phyloP scores from a whole-genome alignment of 2,797 vertebrate species.

The Lindbergichthys nudifrons region DNA sequence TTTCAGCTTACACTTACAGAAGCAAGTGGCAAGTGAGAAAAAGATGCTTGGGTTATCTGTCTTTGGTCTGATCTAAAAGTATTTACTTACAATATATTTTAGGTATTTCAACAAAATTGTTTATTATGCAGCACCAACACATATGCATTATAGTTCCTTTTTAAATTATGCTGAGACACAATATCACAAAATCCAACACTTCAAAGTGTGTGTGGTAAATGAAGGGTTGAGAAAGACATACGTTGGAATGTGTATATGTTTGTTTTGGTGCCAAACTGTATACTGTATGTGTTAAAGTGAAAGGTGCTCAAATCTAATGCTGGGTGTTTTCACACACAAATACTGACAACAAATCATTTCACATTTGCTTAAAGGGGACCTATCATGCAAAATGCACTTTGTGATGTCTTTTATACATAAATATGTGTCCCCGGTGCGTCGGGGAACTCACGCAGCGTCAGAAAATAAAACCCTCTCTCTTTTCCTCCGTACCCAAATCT shows the following conservation, averaged over 20 bases:
- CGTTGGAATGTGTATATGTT: conserved; percentile 13
- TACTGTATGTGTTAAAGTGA: conserved; percentile 19
- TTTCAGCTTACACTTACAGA: neutral
- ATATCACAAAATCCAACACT: conserved; percentile 41
- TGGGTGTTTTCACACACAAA: conserved; percentile 39
- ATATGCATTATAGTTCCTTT: conserved; percentile 1
- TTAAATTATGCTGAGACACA: conserved; percentile 1
- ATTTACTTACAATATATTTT: no score
- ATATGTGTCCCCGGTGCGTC: no score
- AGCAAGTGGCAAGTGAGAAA: no score
- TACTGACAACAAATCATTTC: conserved; percentile 12
- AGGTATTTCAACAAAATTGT: neutral
- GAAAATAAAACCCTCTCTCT: no score
- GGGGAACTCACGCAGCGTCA: no score
- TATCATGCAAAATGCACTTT: no score
- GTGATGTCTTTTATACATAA: no score
- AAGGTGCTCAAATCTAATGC: conserved; percentile 50
- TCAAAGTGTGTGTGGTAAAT: conserved; percentile 25
- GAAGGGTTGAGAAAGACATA: conserved; percentile 27
- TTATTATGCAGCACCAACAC: neutral
- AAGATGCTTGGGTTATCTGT: no score
- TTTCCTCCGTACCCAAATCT: no score
- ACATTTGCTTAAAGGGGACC: neutral
- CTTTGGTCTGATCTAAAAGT: no score
- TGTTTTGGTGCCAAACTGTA: conserved; percentile 33